Percentiles rank a stretch among this genome's conserved stretches.
phyloP scores from a whole-genome alignment of 2,888 invertebrate species.

The Furcula furcula region DNA sequence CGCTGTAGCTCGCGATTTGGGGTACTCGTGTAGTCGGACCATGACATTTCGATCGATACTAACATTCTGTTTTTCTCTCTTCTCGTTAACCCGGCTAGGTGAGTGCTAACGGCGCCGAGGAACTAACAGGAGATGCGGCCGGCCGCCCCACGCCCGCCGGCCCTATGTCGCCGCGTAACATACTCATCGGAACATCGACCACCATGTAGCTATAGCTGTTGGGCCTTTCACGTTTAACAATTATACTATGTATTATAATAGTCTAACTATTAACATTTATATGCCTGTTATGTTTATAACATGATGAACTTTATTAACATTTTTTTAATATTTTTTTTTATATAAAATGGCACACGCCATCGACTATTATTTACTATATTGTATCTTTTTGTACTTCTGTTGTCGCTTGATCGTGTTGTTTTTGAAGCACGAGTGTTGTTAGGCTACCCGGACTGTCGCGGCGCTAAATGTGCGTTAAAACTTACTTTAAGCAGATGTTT shows the following conservation, averaged over 20 bases:
- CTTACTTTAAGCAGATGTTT: constrained; percentile 19
- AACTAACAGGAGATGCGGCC: constrained; percentile 74
- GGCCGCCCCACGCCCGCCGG: constrained; percentile 54
- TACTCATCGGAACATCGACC: constrained; percentile 77
- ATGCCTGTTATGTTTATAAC: constrained; percentile 83
- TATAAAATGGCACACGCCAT: constrained; percentile 78
- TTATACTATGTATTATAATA: constrained; percentile 80
- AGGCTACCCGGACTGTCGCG: constrained; percentile 60
- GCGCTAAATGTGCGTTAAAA: constrained; percentile 55
- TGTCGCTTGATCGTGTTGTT: constrained; percentile 77
- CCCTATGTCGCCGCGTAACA: constrained; percentile 69
- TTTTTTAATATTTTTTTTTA: constrained; percentile 55
- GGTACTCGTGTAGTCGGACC: constrained; percentile 71
- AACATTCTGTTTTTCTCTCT: constrained; percentile 87
- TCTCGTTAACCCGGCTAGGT: constrained; percentile 89
- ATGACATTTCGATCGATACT: constrained; percentile 82
- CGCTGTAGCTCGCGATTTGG: constrained; percentile 56
- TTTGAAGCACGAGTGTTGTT: constrained; percentile 74
- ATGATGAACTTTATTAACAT: constrained; percentile 79
- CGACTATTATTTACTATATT: constrained; percentile 79
- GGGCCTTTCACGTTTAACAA: constrained; percentile 81
- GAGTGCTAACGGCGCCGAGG: constrained; percentile 87
- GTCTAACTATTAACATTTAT: constrained; percentile 82
- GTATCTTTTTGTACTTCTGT: constrained; percentile 70
- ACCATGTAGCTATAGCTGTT: constrained; percentile 80